Evolutionary conservation across 1,140 invertebrate species (phyloP).

Genomic region (Stegodyphus mimosarum): DNA sequence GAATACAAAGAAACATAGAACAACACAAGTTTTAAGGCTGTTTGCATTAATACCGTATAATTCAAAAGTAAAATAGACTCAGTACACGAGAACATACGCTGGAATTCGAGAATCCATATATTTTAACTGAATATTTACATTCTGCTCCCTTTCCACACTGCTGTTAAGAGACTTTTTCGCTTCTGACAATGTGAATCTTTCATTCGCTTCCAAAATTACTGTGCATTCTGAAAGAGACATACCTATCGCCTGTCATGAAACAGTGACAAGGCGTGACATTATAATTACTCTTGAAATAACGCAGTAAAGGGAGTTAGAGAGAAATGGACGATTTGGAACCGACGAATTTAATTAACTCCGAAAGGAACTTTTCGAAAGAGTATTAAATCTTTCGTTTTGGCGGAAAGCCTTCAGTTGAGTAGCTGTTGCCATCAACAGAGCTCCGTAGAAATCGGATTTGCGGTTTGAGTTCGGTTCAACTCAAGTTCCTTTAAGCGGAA

Average conservation of each 20-base stretch:
- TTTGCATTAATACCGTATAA: too few species aligned
- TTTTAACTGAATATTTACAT: too few species aligned
- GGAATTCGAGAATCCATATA: too few species aligned
- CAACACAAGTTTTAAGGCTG: too few species aligned
- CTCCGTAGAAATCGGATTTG: too few species aligned
- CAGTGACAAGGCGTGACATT: background rate
- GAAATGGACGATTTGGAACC: background rate
- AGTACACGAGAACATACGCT: too few species aligned
- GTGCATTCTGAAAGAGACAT: background rate
- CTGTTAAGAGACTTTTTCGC: background rate
- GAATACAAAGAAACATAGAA: too few species aligned
- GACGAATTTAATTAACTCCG: constrained; percentile 14
- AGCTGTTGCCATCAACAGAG: too few species aligned
- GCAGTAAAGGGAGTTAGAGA: background rate
- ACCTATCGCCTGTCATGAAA: background rate
- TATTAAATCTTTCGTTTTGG: background rate
- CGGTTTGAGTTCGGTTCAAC: too few species aligned
- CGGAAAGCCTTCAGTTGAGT: background rate
- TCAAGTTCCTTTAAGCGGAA: too few species aligned
- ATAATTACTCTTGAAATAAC: background rate
- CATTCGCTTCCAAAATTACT: background rate
- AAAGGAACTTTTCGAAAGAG: background rate
- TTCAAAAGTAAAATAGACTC: too few species aligned
- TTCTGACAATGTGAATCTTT: constrained; percentile 3
- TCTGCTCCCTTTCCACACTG: background rate